phyloP scores from a whole-genome alignment of 2,113 vertebrate genomes.

The Alexandromys fortis region DNA sequence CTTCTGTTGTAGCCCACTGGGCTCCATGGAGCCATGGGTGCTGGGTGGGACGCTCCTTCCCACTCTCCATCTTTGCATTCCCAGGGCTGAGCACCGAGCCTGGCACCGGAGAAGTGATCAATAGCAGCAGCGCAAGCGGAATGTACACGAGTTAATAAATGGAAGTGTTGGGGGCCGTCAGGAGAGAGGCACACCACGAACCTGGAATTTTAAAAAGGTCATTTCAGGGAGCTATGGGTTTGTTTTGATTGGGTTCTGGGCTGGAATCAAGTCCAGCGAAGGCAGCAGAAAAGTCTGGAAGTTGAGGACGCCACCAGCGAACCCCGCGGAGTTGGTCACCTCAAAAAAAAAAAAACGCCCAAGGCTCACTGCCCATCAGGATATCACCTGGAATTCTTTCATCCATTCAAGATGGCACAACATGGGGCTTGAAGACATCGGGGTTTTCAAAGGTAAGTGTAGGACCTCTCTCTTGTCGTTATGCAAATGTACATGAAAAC shows the following conservation, averaged over 20 bases:
- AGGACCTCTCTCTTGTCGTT: background rate
- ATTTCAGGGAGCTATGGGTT: conserved; percentile 45
- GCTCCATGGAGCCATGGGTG: accelerated
- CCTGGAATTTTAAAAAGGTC: conserved; percentile 76
- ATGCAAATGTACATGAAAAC: background rate
- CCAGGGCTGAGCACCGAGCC: conserved; percentile 29
- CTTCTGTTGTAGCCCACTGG: accelerated
- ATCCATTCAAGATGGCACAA: background rate
- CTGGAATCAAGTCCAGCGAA: background rate
- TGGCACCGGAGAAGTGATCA: conserved; percentile 45
- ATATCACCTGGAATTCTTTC: background rate
- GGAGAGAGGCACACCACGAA: conserved; percentile 25
- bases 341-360: background rate
- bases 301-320: background rate
- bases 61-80: background rate
- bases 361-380: background rate
- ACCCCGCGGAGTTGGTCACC: too few species aligned
- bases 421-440: background rate
- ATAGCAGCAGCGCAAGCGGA: background rate
- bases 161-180: background rate
- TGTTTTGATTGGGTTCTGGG: conserved; percentile 41
- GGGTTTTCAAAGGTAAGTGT: background rate
- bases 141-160: background rate
- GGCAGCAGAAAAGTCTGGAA: background rate
- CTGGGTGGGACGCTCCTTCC: accelerated